These are phyloP conservation scores for Caenorhabditis japonica DNA, from an alignment of 2,888 invertebrate species.

Conservation along the genomic window DNA sequence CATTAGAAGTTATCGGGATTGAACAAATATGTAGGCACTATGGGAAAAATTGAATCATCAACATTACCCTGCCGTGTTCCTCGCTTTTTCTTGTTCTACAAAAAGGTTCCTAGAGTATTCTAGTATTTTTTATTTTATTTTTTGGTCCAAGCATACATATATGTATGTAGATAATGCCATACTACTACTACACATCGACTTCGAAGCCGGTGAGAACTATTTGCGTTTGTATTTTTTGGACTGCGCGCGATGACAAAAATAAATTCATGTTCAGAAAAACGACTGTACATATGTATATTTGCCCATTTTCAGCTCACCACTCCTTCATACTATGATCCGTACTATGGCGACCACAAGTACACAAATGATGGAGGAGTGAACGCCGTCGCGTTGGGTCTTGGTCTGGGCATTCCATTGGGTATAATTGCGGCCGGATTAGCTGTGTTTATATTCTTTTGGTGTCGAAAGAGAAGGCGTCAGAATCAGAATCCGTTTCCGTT, in stretches of 20 bases:
- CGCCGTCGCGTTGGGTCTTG: conserved; percentile 58
- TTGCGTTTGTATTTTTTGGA: no score
- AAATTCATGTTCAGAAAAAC: no score
- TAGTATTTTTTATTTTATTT: no score
- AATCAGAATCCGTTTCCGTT: conserved; percentile 46
- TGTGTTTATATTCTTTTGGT: conserved; percentile 50
- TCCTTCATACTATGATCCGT: conserved; percentile 52
- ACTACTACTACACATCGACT: no score
- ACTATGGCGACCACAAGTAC: conserved; percentile 30
- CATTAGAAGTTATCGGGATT: conserved; percentile 47
- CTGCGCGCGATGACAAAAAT: no score
- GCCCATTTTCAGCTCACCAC: conserved; percentile 47
- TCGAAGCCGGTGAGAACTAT: no score
- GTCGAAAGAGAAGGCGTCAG: conserved; percentile 18
- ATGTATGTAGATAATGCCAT: no score
- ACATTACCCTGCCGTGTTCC: no score
- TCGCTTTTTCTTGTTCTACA: no score
- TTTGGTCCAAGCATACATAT: no score
- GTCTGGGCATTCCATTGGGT: conserved; percentile 56
- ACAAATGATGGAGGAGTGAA: conserved; percentile 18
- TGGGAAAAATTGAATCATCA: no score
- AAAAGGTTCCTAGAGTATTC: no score
- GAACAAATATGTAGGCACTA: conserved; percentile 27
- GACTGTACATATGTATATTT: neutral
- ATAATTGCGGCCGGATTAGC: conserved; percentile 36